These are phyloP conservation scores for Drosophila grimshawi DNA, from an alignment of 1,140 invertebrate species.

Conservation along the genomic window DNA sequence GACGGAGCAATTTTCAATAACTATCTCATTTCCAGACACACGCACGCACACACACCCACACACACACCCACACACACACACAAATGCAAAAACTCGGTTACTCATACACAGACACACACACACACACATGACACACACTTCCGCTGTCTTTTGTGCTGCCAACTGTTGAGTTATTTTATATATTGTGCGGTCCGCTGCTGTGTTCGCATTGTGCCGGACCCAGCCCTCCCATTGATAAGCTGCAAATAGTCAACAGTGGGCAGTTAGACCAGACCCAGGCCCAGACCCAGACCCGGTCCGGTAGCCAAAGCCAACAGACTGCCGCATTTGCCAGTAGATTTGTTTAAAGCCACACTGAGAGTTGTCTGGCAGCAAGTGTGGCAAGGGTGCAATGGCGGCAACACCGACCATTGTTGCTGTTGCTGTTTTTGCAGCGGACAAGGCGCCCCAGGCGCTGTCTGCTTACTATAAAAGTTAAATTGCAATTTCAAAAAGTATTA, in stretches of 20 bases:
- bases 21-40: constrained; percentile 48
- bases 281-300: background rate
- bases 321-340: constrained; percentile 62
- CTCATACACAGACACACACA: background rate
- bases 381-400: background rate
- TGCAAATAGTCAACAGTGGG: constrained; percentile 54
- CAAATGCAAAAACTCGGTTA: background rate
- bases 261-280: background rate
- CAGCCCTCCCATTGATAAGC: constrained; percentile 62
- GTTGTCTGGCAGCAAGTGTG: constrained; percentile 11
- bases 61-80: background rate
- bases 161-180: constrained; percentile 73
- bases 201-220: constrained; percentile 17
- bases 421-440: constrained; percentile 17
- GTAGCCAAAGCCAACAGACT: background rate
- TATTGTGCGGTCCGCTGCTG: constrained; percentile 44
- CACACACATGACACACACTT: constrained; percentile 13
- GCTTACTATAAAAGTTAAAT: constrained; percentile 72
- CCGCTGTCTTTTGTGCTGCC: constrained; percentile 52
- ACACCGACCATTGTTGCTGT: constrained; percentile 2
- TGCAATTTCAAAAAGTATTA: constrained; percentile 77
- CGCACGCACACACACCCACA: constrained; percentile 28
- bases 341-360: constrained; percentile 39
- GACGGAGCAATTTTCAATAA: constrained; percentile 65
- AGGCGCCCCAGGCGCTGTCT: constrained; percentile 36